Conservation (phyloP, 2,797 vertebrate genomes). For the Notoglanidium macrostoma region DNA sequence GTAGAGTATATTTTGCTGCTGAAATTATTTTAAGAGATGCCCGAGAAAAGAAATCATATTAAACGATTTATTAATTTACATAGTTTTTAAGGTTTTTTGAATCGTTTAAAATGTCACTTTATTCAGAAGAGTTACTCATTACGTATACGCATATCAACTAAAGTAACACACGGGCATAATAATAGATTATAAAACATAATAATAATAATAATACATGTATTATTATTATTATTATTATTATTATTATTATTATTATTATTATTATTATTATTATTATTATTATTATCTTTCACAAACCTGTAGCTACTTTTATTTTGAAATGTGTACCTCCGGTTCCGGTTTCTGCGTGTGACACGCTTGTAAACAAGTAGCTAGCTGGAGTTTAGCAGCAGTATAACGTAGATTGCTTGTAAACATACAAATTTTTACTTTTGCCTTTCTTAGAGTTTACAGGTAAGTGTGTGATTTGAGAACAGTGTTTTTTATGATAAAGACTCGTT, state of each 20-base stretch:
- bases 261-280: neutral
- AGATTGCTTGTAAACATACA: neutral
- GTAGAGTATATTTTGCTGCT: neutral
- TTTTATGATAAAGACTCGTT: neutral
- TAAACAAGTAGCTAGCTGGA: slow-evolving; percentile 26
- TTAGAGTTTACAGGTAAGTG: neutral
- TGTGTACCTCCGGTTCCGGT: neutral
- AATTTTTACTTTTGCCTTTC: neutral
- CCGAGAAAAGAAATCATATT: neutral
- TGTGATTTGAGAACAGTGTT: neutral
- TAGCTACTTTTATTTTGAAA: neutral
- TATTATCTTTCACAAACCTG: neutral
- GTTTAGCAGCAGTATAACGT: neutral
- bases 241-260: neutral
- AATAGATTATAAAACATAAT: no score
- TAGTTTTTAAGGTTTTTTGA: neutral
- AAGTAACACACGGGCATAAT: no score
- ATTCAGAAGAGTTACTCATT: neutral
- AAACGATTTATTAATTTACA: neutral
- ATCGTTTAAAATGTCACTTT: neutral
- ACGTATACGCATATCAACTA: neutral
- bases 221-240: neutral
- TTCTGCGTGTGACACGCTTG: slow-evolving; percentile 2
- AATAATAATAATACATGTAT: no score
- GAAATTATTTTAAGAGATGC: neutral